Percentiles rank a stretch among this genome's conserved stretches.
Evolutionary conservation across 2,113 vertebrate species (phyloP).

Genomic region (Neotoma lepida): DNA sequence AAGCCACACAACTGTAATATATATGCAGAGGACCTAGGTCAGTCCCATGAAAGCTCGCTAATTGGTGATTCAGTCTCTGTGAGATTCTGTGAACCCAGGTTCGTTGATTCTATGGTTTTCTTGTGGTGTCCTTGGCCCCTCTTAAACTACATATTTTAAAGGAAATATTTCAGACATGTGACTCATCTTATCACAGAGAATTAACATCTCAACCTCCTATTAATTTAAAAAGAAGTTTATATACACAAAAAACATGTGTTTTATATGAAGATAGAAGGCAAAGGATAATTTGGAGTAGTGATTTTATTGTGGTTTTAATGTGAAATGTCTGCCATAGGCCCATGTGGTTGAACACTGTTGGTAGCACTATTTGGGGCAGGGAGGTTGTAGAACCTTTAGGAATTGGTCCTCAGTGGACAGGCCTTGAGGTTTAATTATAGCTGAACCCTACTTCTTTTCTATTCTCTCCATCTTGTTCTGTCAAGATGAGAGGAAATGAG

Average conservation of each 20-base stretch:
- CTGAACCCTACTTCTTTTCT: background rate
- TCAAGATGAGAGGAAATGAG: background rate
- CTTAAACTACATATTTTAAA: background rate
- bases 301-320: background rate
- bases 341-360: too few species aligned
- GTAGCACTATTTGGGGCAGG: background rate
- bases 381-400: background rate
- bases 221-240: constrained; percentile 33
- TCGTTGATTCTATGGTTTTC: background rate
- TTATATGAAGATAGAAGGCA: constrained; percentile 11
- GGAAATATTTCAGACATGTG: constrained; percentile 25
- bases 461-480: background rate
- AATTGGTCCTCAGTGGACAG: background rate
- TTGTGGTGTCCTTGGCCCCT: background rate
- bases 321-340: background rate
- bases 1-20: background rate
- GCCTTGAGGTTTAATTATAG: background rate
- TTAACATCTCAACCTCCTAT: background rate
- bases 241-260: background rate
- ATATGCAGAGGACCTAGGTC: background rate
- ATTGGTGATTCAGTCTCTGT: background rate
- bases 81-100: background rate
- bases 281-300: constrained; percentile 10
- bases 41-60: background rate
- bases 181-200: background rate